phyloP scores from a whole-genome alignment of 2,797 vertebrate genomes.

The Pangasius djambal region DNA sequence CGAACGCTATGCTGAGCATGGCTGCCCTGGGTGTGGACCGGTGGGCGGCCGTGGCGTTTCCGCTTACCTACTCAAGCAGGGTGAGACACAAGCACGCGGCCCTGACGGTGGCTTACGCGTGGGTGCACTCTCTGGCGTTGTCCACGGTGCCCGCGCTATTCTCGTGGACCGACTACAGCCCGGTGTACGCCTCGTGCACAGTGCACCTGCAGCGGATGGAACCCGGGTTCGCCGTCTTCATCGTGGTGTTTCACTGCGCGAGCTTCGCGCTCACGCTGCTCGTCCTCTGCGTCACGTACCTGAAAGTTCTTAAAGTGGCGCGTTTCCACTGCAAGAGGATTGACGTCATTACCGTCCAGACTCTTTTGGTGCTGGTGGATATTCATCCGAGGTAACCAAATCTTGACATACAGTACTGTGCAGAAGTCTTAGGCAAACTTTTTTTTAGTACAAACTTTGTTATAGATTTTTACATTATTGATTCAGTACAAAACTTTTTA shows the following conservation, averaged over 20 bases:
- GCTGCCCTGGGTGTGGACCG: conserved; percentile 81
- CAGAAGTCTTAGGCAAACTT: no score
- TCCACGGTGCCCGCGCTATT: conserved; percentile 72
- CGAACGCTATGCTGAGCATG: conserved; percentile 80
- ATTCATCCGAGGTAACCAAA: conserved; percentile 75
- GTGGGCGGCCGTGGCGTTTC: conserved; percentile 82
- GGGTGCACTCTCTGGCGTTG: conserved; percentile 78
- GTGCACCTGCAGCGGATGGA: conserved; percentile 56
- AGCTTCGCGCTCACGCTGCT: conserved; percentile 78
- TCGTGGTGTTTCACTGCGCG: conserved; percentile 74
- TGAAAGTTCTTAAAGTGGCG: conserved; percentile 80
- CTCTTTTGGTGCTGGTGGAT: conserved; percentile 80
- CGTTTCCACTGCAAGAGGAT: conserved; percentile 81
- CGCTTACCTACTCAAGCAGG: conserved; percentile 79
- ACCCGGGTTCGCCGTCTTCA: conserved; percentile 71
- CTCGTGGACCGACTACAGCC: conserved; percentile 79
- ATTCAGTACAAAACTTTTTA: no score
- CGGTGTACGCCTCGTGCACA: conserved; percentile 78
- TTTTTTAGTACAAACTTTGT: no score
- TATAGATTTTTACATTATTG: no score
- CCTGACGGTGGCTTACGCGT: conserved; percentile 76
- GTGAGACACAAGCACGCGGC: conserved; percentile 78
- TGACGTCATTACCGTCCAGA: conserved; percentile 82
- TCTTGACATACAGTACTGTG: neutral
- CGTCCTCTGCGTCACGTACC: conserved; percentile 78